Conservation (phyloP, 2,888 invertebrate genomes). For the Metacarcinus magister region DNA sequence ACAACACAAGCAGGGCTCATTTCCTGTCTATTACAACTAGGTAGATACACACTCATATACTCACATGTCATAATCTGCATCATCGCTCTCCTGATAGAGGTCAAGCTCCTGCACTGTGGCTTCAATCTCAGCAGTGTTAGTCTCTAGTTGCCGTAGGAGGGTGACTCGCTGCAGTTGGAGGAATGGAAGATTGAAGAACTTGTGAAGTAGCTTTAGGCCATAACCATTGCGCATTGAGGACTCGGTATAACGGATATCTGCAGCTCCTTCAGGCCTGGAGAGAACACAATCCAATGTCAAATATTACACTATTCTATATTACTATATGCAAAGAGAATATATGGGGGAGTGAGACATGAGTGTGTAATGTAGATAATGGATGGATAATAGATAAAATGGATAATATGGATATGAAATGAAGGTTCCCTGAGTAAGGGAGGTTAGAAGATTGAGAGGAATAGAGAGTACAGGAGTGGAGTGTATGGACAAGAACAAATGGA, state of each 20-base stretch:
- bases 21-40: not conserved
- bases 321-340: not conserved
- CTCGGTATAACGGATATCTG: constrained; percentile 93
- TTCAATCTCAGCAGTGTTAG: constrained; percentile 92
- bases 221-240: constrained; percentile 98
- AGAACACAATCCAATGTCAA: not conserved
- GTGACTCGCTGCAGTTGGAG: constrained; percentile 94
- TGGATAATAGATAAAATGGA: not conserved
- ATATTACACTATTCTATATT: not conserved
- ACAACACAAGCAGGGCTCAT: no score
- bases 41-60: constrained; percentile 41
- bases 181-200: constrained; percentile 97
- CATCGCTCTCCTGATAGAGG: constrained; percentile 82
- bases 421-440: no score
- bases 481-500: no score
- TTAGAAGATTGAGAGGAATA: no score
- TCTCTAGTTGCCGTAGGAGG: constrained; percentile 92
- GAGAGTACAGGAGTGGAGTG: no score
- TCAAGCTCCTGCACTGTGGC: constrained; percentile 86
- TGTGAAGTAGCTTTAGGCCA: constrained; percentile 95
- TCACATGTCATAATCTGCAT: constrained; percentile 82
- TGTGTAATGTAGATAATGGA: not conserved
- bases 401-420: not conserved
- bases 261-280: constrained; percentile 83
- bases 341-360: not conserved